These are phyloP conservation scores for Spisula solida DNA, from an alignment of 2,888 invertebrate species.

Conservation along the genomic window DNA sequence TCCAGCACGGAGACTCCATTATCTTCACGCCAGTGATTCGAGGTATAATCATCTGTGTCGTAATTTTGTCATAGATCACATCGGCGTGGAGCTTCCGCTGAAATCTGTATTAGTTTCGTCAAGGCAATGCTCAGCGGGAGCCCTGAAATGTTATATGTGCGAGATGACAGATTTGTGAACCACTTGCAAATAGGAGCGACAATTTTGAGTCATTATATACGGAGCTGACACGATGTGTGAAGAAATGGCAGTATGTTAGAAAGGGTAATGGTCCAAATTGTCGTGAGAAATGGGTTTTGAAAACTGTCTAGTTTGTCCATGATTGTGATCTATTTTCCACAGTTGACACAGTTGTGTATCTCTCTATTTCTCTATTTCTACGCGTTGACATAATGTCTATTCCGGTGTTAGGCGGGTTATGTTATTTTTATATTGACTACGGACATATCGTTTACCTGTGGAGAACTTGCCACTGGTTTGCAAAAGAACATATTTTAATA, in stretches of 20 bases:
- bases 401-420: too few species aligned
- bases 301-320: constrained; percentile 7
- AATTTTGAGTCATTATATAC: constrained; percentile 64
- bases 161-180: constrained; percentile 59
- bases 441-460: too few species aligned
- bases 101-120: constrained; percentile 69
- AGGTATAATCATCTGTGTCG: constrained; percentile 45
- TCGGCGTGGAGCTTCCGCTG: constrained; percentile 44
- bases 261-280: constrained; percentile 50
- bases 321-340: constrained; percentile 14
- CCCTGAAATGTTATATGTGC: constrained; percentile 60
- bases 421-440: too few species aligned
- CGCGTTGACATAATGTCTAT: neutral
- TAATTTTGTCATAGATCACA: constrained; percentile 62
- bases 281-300: constrained; percentile 58
- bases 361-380: neutral
- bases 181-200: constrained; percentile 52
- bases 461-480: too few species aligned
- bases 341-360: constrained; percentile 7
- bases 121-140: constrained; percentile 61
- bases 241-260: constrained; percentile 42
- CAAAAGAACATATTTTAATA: too few species aligned
- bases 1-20: constrained; percentile 45
- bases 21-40: constrained; percentile 34
- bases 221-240: constrained; percentile 61